phyloP scores from a whole-genome alignment of 1,140 invertebrate species.

The Cydia amplana region DNA sequence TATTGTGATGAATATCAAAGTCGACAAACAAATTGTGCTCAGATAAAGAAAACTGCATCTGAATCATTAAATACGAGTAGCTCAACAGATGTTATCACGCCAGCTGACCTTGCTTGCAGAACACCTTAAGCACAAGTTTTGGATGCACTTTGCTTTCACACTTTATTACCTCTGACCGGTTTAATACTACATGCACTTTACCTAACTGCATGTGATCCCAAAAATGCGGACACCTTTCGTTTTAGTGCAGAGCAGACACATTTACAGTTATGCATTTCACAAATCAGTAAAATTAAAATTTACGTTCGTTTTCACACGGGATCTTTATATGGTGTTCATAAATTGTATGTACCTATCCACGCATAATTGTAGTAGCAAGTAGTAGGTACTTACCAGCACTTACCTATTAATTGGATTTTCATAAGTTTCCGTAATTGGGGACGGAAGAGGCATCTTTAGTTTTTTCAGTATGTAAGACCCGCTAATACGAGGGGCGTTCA shows the following conservation, averaged over 20 bases:
- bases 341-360: neutral
- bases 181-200: slow-evolving; percentile 20
- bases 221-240: slow-evolving; percentile 29
- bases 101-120: neutral
- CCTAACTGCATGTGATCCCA: slow-evolving; percentile 20
- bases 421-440: no score
- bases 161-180: slow-evolving; percentile 14
- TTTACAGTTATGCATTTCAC: slow-evolving; percentile 23
- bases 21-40: neutral
- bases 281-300: slow-evolving; percentile 10
- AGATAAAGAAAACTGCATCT: neutral
- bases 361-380: neutral
- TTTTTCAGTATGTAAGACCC: no score
- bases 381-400: no score
- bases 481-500: no score
- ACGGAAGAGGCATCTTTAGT: no score
- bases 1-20: no score
- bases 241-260: neutral
- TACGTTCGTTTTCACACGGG: neutral
- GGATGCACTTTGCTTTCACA: slow-evolving; percentile 10
- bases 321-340: neutral
- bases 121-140: neutral
- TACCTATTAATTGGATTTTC: no score
- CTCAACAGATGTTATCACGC: neutral
- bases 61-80: neutral